phyloP scores from a whole-genome alignment of 1,140 invertebrate species.

The Neocloeon triangulifer region DNA sequence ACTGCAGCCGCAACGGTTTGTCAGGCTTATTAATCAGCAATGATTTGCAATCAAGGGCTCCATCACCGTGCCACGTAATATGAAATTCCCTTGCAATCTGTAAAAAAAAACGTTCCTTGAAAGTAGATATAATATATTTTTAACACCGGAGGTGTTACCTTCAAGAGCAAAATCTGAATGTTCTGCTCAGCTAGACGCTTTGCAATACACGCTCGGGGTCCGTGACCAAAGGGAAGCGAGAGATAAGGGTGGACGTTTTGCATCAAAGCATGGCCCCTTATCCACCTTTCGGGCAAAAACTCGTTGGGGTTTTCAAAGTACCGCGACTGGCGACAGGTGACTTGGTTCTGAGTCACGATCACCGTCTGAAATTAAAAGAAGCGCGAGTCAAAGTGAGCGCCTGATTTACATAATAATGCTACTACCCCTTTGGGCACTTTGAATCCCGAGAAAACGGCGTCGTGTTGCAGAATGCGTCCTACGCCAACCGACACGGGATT shows the following conservation, averaged over 20 bases:
- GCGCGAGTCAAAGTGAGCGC: too few species aligned
- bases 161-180: slow-evolving; percentile 50
- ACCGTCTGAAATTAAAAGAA: slow-evolving; percentile 46
- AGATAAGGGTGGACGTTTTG: slow-evolving; percentile 48
- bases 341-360: slow-evolving; percentile 70
- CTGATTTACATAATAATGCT: too few species aligned
- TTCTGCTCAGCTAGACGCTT: slow-evolving; percentile 73
- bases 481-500: slow-evolving; percentile 62
- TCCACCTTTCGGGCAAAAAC: slow-evolving; percentile 60
- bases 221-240: slow-evolving; percentile 72
- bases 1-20: slow-evolving; percentile 18
- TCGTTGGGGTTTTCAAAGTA: slow-evolving; percentile 41
- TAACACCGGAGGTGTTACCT: slow-evolving; percentile 26
- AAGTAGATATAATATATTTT: too few species aligned
- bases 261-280: slow-evolving; percentile 22
- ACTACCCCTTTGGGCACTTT: slow-evolving; percentile 63
- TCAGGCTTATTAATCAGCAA: slow-evolving; percentile 60
- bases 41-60: slow-evolving; percentile 34
- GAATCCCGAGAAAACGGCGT: slow-evolving; percentile 60
- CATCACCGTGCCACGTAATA: slow-evolving; percentile 36
- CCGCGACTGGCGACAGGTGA: slow-evolving; percentile 39
- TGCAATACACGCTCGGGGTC: slow-evolving; percentile 67
- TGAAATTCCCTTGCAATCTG: slow-evolving; percentile 43
- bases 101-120: slow-evolving; percentile 12
- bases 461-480: slow-evolving; percentile 49